phyloP scores from a whole-genome alignment of 2,113 vertebrate species.

The Mungos mungo region DNA sequence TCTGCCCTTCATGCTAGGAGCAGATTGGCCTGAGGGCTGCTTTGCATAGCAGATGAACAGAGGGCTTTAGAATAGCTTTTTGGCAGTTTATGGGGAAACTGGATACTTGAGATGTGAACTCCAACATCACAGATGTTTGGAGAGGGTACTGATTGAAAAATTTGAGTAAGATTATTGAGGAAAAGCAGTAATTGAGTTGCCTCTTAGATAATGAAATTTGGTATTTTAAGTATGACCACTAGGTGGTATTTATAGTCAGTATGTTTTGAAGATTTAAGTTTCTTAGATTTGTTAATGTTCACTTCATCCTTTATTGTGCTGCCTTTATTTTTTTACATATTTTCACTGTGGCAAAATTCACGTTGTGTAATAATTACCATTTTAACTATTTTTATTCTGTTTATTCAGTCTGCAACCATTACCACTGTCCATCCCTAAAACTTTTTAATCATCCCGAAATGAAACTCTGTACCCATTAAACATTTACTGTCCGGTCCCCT shows the following conservation, averaged over 20 bases:
- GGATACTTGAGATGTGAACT: not conserved
- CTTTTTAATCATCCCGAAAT: not conserved
- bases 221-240: conserved; percentile 71
- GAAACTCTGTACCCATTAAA: not conserved
- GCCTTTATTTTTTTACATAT: not conserved
- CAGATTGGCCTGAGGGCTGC: not conserved
- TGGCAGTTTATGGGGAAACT: not conserved
- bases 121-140: not conserved
- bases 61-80: not conserved
- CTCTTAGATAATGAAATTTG: conserved; percentile 15
- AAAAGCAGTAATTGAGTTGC: not conserved
- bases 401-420: not conserved
- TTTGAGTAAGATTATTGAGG: not conserved
- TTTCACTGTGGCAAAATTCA: not conserved
- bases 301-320: conserved; percentile 37
- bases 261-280: conserved; percentile 26
- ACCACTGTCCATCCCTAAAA: not conserved
- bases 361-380: not conserved
- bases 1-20: not conserved
- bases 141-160: not conserved
- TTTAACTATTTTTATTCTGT: not conserved
- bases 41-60: not conserved
- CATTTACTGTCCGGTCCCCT: not conserved
- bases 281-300: conserved; percentile 22
- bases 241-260: conserved; percentile 76